A percentile compares a stretch with the other conserved stretches of the same genome.
These are phyloP conservation scores for Bombylius major DNA, from an alignment of 2,888 invertebrate species.

Conservation along the genomic window DNA sequence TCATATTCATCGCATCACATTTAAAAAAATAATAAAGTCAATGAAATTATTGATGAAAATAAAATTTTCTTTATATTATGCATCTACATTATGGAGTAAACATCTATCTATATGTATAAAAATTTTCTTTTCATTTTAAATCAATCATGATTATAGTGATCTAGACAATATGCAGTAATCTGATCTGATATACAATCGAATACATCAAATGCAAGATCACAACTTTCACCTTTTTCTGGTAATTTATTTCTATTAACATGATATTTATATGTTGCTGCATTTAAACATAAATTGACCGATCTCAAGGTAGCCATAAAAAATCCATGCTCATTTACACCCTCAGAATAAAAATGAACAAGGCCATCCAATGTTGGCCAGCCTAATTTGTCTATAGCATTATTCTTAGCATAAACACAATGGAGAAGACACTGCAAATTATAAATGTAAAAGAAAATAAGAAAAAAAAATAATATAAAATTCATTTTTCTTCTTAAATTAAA, in stretches of 20 bases:
- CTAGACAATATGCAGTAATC: constrained; percentile 59
- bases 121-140: no score
- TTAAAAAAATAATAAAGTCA: no score
- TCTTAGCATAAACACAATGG: constrained; percentile 67
- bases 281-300: constrained; percentile 55
- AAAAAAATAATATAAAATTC: not conserved
- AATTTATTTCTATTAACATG: constrained; percentile 26
- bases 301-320: constrained; percentile 63
- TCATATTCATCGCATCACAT: no score
- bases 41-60: no score
- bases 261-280: constrained; percentile 29
- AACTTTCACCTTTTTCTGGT: constrained; percentile 52
- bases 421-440: constrained; percentile 49
- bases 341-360: constrained; percentile 57
- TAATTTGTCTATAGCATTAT: constrained; percentile 60
- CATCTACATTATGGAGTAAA: no score
- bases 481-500: no score
- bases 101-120: no score
- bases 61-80: no score
- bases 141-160: constrained; percentile 19
- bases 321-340: constrained; percentile 63
- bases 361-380: constrained; percentile 66
- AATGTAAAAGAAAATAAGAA: not conserved
- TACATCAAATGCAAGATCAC: constrained; percentile 63
- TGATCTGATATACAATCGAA: constrained; percentile 69